Base-by-base conservation (phyloP, 2,888 invertebrate species). In the Parapristionchus giblindavisi region DNA sequence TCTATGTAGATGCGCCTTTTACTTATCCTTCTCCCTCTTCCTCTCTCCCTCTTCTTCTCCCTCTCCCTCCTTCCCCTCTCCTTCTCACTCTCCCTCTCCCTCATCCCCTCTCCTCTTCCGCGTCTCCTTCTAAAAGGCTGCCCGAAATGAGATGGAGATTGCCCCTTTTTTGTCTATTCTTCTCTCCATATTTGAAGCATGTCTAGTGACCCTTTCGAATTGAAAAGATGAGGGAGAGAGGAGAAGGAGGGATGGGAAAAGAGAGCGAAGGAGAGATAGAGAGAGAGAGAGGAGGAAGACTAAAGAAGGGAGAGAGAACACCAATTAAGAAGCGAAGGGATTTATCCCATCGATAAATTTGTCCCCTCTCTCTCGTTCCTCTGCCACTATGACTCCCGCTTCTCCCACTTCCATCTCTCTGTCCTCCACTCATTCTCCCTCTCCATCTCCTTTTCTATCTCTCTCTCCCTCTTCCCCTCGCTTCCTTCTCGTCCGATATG, bases 101-200 rank as follows among this genome's bases (percentile, higher is more conserved):
- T 76, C 70, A 72, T 75, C 66, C 71, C 72, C 71, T 40, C 27
- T 52, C 65, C 75, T 60, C 61, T 60, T 38, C 54, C 70, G 60
- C 66, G 61, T 40, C 40, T 75, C 51, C 43, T 40, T 70, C 58
- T 11, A 21, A 48, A 11, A 14, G 14, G 21, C 21, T 48, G 48
- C 48, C 48, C 48, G 14, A 48, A 48, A 21, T 11, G 21, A 48
- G 48, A 48, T 14, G 48, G 48, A 48, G 21, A 21, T 21, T 21
- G 48, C 11, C 21, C 48, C 11, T 14, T 48, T 14, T 14, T 11
- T 48, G 48, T 48, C 48, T 21, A 11, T 48, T 48, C 48, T 48
- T n/a, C n/a, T n/a, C n/a, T n/a, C n/a, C n/a, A n/a, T n/a, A n/a
- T n/a, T n/a, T n/a, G n/a, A n/a, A n/a, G n/a, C n/a, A n/a, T n/a